Evolutionary conservation across 2,888 invertebrate genomes (phyloP).

Genomic region (Luperina nickerlii): DNA sequence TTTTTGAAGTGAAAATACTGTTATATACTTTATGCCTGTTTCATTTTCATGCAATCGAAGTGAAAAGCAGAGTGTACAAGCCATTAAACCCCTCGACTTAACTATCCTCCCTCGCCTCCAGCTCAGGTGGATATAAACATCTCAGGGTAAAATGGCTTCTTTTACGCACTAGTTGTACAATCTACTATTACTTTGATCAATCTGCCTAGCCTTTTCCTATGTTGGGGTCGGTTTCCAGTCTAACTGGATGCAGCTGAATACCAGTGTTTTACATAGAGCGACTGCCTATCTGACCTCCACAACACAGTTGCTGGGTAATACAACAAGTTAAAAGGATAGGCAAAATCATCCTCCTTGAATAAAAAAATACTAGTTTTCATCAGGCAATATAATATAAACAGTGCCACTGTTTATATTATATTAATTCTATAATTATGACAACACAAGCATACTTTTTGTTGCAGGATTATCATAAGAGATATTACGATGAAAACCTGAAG

Average conservation of each 20-base stretch:
- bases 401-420: not conserved
- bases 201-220: not conserved
- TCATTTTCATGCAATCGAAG: too few species aligned
- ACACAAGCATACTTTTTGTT: not conserved
- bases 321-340: not conserved
- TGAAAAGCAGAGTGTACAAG: too few species aligned
- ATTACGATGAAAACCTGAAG: not conserved
- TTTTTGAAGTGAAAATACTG: too few species aligned
- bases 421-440: not conserved
- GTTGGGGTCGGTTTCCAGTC: not conserved
- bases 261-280: not conserved
- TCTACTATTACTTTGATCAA: not conserved
- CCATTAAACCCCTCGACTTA: too few species aligned
- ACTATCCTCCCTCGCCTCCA: too few species aligned
- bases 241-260: not conserved
- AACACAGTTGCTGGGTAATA: not conserved
- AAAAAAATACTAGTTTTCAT: not conserved
- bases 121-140: too few species aligned
- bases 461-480: not conserved
- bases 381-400: not conserved
- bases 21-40: too few species aligned
- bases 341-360: not conserved
- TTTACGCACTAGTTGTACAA: too few species aligned
- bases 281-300: not conserved
- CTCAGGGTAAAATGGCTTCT: too few species aligned